Base-by-base conservation (phyloP, 2,113 vertebrate species). In the Nyctibius bracteatus region DNA sequence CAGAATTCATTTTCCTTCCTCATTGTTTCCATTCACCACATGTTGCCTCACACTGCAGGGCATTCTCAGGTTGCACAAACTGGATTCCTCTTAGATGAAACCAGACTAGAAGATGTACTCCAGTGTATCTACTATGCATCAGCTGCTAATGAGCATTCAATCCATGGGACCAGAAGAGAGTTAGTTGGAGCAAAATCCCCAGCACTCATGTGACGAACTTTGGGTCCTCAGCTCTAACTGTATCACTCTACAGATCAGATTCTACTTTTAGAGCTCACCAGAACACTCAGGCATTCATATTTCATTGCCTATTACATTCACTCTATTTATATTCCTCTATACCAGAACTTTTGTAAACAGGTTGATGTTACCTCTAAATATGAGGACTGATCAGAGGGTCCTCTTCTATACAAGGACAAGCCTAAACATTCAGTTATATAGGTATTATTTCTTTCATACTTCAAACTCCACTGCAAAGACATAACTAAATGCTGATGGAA, bases 161-260 rank as follows among this genome's bases (percentile, higher is more conserved):
- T 39, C 44, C 63, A 28, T 1, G 6, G 23, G 35, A 37, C 13
- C 62, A 73, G 58, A 66, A 62, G 33, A 65, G 6, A 77, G 6
- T 18, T 27, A 61, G 52, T 4, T 2, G 1, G 14, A 46, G 25
- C 0, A 0, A 86, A 81, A 66, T 41, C 28, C 8, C 23, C 54
- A 54, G 25, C 11, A n/a, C 17, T 31, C 12, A 6, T 11, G 12
- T 46, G 20, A 49, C n/a, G 17, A 51, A 44, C 1, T 2, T 0
- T 51, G 7, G 6, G 37, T 20, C 66, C 41, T 72, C 27, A 44
- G 10, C 7, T 44, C 22, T 13, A 55, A 51, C 5, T 10, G 5
- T 51, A 23, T 13, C 19, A 39, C 10, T 82, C 49, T 24, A 46
- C 24, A 88, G 31, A 47, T 47, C 28, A 52, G 13, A n/a, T 70